These are phyloP conservation scores for Drosophila nasuta DNA, from an alignment of 1,140 invertebrate genomes.

Conservation along the genomic window DNA sequence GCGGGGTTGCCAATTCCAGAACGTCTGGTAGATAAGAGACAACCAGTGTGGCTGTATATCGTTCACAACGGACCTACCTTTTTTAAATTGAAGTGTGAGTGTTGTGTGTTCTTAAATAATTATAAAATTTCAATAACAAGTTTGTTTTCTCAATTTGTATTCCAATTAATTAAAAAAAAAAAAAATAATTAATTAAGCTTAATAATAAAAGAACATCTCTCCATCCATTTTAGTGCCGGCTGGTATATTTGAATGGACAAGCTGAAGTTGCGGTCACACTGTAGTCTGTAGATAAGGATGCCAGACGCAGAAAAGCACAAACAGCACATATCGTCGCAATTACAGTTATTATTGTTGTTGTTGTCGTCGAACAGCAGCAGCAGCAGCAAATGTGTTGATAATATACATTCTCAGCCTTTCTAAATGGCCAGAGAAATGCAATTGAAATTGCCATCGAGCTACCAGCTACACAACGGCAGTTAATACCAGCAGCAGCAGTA, in stretches of 20 bases:
- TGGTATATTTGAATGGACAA: too few species aligned
- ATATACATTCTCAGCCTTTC: background rate
- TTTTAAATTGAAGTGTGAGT: too few species aligned
- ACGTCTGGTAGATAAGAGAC: too few species aligned
- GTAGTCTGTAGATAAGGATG: conserved; percentile 45
- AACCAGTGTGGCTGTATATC: too few species aligned
- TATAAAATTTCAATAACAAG: too few species aligned
- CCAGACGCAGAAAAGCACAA: conserved; percentile 49
- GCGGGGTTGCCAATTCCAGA: conserved; percentile 34
- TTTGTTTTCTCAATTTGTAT: too few species aligned
- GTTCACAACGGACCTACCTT: too few species aligned
- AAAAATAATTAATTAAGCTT: too few species aligned
- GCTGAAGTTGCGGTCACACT: background rate
- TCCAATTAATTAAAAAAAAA: too few species aligned
- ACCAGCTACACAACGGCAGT: conserved; percentile 27
- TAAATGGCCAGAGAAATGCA: conserved; percentile 40
- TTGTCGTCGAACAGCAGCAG: conserved; percentile 4
- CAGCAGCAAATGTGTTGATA: conserved; percentile 43
- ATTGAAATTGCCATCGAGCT: conserved; percentile 33
- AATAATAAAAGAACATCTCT: too few species aligned
- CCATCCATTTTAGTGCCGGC: too few species aligned
- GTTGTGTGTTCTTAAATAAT: too few species aligned
- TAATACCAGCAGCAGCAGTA: conserved; percentile 24
- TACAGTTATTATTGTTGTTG: conserved; percentile 44
- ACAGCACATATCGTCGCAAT: conserved; percentile 42